Base-by-base conservation (phyloP, 2,113 vertebrate species). In the Marmota monax region DNA sequence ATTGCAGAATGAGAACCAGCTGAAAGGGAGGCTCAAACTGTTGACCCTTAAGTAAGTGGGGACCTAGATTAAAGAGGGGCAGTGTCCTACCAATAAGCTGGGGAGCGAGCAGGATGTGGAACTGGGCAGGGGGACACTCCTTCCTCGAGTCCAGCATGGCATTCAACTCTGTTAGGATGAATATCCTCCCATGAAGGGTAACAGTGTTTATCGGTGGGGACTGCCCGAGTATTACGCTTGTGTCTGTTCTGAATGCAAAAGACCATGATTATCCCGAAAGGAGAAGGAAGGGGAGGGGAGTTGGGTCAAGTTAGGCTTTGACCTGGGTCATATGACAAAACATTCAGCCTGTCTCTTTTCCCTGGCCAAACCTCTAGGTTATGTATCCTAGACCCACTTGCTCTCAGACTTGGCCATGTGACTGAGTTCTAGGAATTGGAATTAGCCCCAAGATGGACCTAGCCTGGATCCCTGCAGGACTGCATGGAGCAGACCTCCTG, bases 171-270 rank as follows among this genome's bases (percentile, higher is more conserved):
- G 25, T 69, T 73, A 42, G 29, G 32, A 22, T 84, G 32, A 48
- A 42, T 39, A 17, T 45, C 42, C 58, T 63, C 45, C 70, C 51
- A 0, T 27, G 42, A 84, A 82, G 76, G 34, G 25, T 34, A n/a
- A 63, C 22, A 42, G 13, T 16, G 6, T 69, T 34, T 74, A 2
- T 76, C 2, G 13, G 1, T 27, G 22, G 74, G 63, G 34, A 22
- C 29, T 4, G 51, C 39, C 2, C 0, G 20, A 1, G 3, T 83
- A 0, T 61, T 18, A 13, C 20, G 2, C 5, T 2, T 48, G 5
- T 56, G 37, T 14, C 58, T 67, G 84, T 77, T 80, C 65, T 65
- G 9, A 23, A 39, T 11, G 27, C 23, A 45, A 45, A 39, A 84
- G 29, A 69, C 39, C 25, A 2, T n/a, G 17, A 8, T 32, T 25